phyloP scores from a whole-genome alignment of 2,888 invertebrate species.

The Lepidochrysops patricia region DNA sequence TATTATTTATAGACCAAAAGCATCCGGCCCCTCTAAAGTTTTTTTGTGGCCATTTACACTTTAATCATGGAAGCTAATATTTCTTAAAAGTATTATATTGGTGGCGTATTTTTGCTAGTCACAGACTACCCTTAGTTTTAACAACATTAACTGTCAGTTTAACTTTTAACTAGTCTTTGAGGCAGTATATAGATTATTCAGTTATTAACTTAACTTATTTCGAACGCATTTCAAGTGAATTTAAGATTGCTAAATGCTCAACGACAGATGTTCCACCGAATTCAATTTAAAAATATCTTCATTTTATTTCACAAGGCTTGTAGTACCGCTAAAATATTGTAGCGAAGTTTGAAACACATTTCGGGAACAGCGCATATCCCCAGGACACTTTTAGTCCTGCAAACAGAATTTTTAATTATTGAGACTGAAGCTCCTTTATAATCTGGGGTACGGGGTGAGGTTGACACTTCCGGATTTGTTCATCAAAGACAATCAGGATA shows the following conservation, averaged over 20 bases:
- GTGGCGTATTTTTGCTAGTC: too few relatives aligned
- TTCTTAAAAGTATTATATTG: too few relatives aligned
- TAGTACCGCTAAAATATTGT: too few relatives aligned
- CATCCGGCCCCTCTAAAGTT: too few relatives aligned
- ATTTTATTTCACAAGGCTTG: background rate
- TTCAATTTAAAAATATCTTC: background rate
- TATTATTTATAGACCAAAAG: too few relatives aligned
- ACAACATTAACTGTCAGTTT: too few relatives aligned
- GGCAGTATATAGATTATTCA: too few relatives aligned
- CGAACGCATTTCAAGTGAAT: background rate
- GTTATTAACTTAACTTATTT: too few relatives aligned
- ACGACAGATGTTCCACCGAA: background rate
- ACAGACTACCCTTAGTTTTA: too few relatives aligned
- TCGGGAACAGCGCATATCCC: background rate
- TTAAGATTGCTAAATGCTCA: background rate
- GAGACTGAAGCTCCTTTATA: background rate
- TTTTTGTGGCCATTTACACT: too few relatives aligned
- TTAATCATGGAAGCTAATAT: too few relatives aligned
- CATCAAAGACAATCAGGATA: background rate
- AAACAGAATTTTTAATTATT: slow-evolving; percentile 1
- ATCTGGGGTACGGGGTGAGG: background rate
- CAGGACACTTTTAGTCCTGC: slow-evolving; percentile 5
- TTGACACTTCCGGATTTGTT: background rate
- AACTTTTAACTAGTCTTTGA: too few relatives aligned
- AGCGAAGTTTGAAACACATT: background rate